Evolutionary conservation across 2,888 invertebrate genomes (phyloP).

Genomic region (Pandemis cinnamomeana): DNA sequence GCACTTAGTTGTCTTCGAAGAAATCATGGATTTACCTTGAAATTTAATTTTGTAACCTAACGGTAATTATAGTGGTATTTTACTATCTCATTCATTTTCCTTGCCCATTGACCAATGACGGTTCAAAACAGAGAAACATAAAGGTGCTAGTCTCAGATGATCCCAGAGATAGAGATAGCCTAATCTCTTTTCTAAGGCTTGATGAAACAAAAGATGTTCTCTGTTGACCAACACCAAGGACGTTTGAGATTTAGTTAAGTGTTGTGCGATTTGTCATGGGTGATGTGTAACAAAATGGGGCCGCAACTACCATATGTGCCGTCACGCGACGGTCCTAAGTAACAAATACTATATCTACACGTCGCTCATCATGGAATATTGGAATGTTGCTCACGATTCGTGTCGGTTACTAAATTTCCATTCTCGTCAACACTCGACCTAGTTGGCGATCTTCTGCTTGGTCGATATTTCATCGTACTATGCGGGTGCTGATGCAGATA

Average conservation of each 20-base stretch:
- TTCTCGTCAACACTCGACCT: constrained; percentile 30
- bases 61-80: neutral
- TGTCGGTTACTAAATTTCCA: constrained; percentile 38
- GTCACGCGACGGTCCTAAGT: constrained; percentile 23
- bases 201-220: constrained; percentile 4
- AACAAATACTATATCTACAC: neutral
- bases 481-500: constrained; percentile 8
- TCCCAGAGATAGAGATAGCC: neutral
- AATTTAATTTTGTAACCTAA: no score
- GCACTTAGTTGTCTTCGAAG: no score
- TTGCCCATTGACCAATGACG: neutral
- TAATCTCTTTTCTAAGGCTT: neutral
- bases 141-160: neutral
- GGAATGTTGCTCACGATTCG: constrained; percentile 39
- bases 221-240: constrained; percentile 24
- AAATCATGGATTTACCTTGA: no score
- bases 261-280: constrained; percentile 28
- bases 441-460: constrained; percentile 30
- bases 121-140: neutral
- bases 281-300: constrained; percentile 7
- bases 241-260: constrained; percentile 5
- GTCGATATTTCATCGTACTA: constrained; percentile 28
- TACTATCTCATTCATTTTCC: neutral
- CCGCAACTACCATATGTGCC: constrained; percentile 6
- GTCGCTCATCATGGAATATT: constrained; percentile 33